A percentile compares a stretch with the other conserved stretches of the same genome.
Conservation (phyloP, 64 coral and sea anemone species). For the Acropora yongei region DNA sequence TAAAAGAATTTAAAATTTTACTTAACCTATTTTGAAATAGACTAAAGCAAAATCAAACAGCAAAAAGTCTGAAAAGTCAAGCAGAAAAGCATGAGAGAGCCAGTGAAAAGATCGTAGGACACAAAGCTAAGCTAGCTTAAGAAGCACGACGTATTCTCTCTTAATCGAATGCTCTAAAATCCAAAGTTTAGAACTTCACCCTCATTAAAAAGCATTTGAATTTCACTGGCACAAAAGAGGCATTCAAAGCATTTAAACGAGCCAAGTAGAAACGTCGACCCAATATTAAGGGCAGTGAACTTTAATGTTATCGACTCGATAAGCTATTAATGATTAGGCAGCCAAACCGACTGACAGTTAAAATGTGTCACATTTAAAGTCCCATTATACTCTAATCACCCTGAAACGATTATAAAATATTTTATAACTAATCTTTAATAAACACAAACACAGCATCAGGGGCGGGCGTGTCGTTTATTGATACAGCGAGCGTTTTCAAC, state of each 20-base stretch:
- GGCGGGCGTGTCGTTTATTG: no score
- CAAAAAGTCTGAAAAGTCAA: no score
- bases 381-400: no score
- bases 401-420: no score
- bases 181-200: conserved; percentile 1
- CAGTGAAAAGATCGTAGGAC: not conserved
- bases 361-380: not conserved
- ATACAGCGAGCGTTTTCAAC: no score
- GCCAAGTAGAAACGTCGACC: conserved; percentile 1
- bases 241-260: not conserved
- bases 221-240: conserved; percentile 3
- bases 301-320: conserved; percentile 2
- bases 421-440: no score
- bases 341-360: not conserved
- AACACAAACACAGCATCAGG: no score
- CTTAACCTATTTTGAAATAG: not conserved
- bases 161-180: conserved; percentile 7
- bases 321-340: conserved; percentile 5
- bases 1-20: no score
- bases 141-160: not conserved
- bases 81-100: not conserved
- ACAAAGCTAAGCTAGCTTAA: not conserved
- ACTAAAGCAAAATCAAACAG: not conserved
- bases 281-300: conserved; percentile 7
- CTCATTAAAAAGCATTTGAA: conserved; percentile 6